Evolutionary conservation across 2,113 vertebrate species (phyloP).

Genomic region (Actinemys pallida): DNA sequence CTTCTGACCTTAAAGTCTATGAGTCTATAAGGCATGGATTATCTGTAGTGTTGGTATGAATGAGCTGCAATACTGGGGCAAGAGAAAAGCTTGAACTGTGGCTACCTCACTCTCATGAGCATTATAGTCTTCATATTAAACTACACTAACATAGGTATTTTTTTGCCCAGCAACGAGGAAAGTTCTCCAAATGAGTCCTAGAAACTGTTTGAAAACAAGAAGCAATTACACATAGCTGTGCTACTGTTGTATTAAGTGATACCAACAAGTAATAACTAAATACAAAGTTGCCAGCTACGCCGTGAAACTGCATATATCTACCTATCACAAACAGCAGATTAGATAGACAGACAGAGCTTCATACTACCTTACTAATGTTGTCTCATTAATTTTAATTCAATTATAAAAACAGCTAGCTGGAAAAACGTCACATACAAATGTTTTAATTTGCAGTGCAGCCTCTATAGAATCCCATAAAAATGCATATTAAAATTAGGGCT

Average conservation of each 20-base stretch:
- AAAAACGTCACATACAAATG: not conserved
- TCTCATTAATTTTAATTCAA: not conserved
- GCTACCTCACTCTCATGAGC: not conserved
- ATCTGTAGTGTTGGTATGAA: not conserved
- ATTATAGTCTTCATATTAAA: not conserved
- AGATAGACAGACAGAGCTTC: too few species aligned
- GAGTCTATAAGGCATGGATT: not conserved
- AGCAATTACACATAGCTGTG: not conserved
- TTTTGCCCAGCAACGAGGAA: not conserved
- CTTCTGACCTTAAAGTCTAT: too few species aligned
- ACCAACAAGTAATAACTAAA: not conserved
- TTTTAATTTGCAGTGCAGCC: not conserved
- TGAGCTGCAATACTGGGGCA: not conserved
- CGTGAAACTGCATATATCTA: not conserved
- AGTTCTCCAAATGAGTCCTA: not conserved
- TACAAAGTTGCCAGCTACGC: not conserved
- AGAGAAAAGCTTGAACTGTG: not conserved
- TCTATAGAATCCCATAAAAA: not conserved
- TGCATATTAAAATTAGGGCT: not conserved
- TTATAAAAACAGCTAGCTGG: not conserved
- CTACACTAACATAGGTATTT: not conserved
- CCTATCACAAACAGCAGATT: not conserved
- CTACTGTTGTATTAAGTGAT: not conserved
- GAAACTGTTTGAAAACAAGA: not conserved
- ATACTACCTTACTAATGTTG: not conserved